Evolutionary conservation across 2,888 invertebrate genomes (phyloP).

Genomic region (Dynastes grantii): DNA sequence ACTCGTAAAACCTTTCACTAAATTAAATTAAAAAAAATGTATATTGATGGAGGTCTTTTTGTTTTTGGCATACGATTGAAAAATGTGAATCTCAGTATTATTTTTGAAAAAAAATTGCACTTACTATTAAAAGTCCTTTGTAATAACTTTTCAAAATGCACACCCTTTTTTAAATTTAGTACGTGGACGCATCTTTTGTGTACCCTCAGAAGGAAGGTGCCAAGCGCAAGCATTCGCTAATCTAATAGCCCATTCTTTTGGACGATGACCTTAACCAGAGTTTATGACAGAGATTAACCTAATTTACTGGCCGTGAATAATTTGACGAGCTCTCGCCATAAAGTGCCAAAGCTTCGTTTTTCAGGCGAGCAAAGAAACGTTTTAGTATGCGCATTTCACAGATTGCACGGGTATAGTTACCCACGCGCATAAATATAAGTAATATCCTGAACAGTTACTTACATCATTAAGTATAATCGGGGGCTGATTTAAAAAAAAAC

Average conservation of each 20-base stretch:
- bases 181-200: too few relatives aligned
- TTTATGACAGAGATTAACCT: constrained; percentile 28
- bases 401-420: neutral
- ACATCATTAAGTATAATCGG: constrained; percentile 1
- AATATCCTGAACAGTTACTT: constrained; percentile 11
- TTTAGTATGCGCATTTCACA: neutral
- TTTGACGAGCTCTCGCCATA: constrained; percentile 12
- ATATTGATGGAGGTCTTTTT: too few relatives aligned
- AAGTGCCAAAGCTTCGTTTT: neutral
- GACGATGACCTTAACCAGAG: neutral
- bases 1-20: too few relatives aligned
- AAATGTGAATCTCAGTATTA: too few relatives aligned
- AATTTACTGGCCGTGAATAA: constrained; percentile 15
- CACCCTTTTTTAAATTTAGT: too few relatives aligned
- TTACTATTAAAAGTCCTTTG: too few relatives aligned
- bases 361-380: neutral
- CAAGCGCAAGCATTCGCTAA: neutral
- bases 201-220: neutral
- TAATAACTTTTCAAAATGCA: too few relatives aligned
- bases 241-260: constrained; percentile 16
- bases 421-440: constrained; percentile 1
- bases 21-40: too few relatives aligned
- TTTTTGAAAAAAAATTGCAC: too few relatives aligned
- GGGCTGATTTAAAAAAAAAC: constrained; percentile 4
- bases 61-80: too few relatives aligned